phyloP scores from a whole-genome alignment of 2,113 vertebrate genomes.

The Xenopus laevis region DNA sequence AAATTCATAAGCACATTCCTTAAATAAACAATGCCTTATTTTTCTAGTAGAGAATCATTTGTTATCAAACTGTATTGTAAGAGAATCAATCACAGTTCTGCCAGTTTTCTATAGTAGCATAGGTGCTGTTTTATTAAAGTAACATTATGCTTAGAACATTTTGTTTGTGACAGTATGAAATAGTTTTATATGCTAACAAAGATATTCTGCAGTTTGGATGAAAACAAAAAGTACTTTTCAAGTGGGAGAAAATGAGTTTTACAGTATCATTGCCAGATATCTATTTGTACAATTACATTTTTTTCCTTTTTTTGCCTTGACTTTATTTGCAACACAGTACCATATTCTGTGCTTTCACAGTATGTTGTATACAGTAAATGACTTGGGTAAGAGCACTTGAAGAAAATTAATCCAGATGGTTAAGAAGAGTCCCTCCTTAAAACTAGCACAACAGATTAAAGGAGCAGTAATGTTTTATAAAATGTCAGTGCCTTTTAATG shows the following conservation, averaged over 20 bases:
- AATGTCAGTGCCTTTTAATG: too few relatives aligned
- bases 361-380: background rate
- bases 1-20: background rate
- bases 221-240: background rate
- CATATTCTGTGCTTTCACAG: too few relatives aligned
- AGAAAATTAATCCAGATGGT: background rate
- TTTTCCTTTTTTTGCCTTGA: too few relatives aligned
- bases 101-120: background rate
- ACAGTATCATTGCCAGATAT: background rate
- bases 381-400: background rate
- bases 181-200: background rate
- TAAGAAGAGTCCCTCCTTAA: too few relatives aligned
- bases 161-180: background rate
- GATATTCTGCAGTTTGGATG: background rate
- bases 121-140: background rate
- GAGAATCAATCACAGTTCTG: background rate
- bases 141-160: background rate
- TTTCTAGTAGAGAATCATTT: too few relatives aligned
- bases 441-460: too few relatives aligned
- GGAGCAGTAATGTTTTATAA: too few relatives aligned
- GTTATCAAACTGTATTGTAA: background rate
- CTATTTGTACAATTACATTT: background rate
- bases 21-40: too few relatives aligned
- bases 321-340: too few relatives aligned
- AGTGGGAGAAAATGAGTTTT: background rate